Evolutionary conservation across 2,113 vertebrate genomes (phyloP).

Genomic region (Corythornis madagascariensis): DNA sequence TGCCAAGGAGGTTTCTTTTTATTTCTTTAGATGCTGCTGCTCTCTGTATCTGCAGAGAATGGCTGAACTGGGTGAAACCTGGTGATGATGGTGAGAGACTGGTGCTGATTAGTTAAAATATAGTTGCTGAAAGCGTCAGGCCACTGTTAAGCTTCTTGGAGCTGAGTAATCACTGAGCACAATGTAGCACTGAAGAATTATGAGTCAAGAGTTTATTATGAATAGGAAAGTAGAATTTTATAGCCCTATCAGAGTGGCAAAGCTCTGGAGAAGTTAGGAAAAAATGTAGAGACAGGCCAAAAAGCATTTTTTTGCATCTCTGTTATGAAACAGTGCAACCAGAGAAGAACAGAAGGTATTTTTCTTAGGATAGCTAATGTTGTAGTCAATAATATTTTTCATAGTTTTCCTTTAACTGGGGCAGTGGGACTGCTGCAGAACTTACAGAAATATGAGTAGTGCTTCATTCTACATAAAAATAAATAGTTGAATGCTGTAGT

Average conservation of each 20-base stretch:
- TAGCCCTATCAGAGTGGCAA: not conserved
- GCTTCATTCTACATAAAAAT: conserved; percentile 8
- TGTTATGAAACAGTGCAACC: not conserved
- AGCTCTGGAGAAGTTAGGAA: not conserved
- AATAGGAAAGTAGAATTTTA: not conserved
- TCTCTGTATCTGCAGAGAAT: not conserved
- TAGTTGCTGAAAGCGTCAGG: not conserved
- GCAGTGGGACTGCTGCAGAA: not conserved
- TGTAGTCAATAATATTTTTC: not conserved
- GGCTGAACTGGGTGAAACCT: not conserved
- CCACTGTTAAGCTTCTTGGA: not conserved
- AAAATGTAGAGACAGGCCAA: not conserved
- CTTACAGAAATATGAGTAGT: not conserved
- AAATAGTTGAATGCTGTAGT: not conserved
- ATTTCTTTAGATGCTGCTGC: not conserved
- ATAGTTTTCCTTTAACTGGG: not conserved
- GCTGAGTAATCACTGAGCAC: not conserved
- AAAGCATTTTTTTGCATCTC: not conserved
- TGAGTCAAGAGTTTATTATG: not conserved
- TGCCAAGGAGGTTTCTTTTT: not conserved
- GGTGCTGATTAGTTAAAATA: not conserved
- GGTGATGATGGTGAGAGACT: not conserved
- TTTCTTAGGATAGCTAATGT: not conserved
- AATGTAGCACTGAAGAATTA: not conserved
- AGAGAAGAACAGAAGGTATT: not conserved